Evolutionary conservation across 2,888 invertebrate species (phyloP), one percentile per base, ranked within the genome.

Genomic region (Chouioia cunea): DNA sequence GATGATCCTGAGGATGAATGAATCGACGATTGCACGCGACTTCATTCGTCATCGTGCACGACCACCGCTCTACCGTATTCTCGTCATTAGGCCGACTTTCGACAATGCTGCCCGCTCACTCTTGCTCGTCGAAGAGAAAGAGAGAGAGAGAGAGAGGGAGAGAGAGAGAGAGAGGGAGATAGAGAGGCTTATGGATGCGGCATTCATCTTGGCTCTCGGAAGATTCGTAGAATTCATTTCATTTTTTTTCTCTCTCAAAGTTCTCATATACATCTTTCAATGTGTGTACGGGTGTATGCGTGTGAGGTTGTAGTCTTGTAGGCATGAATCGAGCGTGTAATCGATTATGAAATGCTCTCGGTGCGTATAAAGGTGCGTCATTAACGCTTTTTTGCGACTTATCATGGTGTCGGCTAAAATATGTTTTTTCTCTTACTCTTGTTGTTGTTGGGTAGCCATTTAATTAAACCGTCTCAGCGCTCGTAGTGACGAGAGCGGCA

Each of bases 191-290:
- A 79, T 71, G 71, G 72, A 74, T 72, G 65, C 69, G 70, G 75
- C 78, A 79, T 79, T 77, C 75, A 79, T 80, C 78, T 78, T 79
- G 46, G 57, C 78, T 36, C 36, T 75, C 73, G 78, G 36, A 75
- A 78, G 77, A 80, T 80, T 78, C 78, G 76, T 79, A 77, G 80
- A 79, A 81, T 79, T 74, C 69, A 73, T 71, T 74, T 70, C 68
- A 67, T 62, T 68, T 71, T 65, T 70, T 43, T 44, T 53, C 44
- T 22, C 52, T 50, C 48, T 36, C 48, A 36, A 12, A 36, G 36
- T 36, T 10, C 6, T 36, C 36, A 10, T 10, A n/a, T n/a, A 36
- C 36, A 36, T 36, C 36, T 10, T 12, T 12, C 10, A 36, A 36
- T 27, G 27, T n/a, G n/a, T n/a, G n/a, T 6, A 36, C 36, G 36